These are phyloP conservation scores for Phenganax stokvisi DNA, from an alignment of 92 coral and sea anemone genomes.

Conservation along the genomic window DNA sequence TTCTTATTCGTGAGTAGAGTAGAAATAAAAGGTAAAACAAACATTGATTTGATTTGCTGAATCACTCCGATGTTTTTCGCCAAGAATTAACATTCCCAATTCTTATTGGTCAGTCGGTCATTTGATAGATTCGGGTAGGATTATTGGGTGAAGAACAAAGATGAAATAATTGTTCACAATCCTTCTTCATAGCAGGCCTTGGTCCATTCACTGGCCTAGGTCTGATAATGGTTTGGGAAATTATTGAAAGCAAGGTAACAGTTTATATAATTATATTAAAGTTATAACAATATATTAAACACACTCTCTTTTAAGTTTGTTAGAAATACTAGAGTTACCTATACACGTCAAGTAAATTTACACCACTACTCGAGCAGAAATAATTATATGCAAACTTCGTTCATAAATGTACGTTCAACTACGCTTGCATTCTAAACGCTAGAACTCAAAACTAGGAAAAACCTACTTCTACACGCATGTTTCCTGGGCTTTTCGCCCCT, in stretches of 20 bases:
- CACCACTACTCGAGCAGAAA: neutral
- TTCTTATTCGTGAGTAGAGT: too few relatives aligned
- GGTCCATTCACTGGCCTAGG: too few relatives aligned
- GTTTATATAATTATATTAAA: slow-evolving; percentile 20
- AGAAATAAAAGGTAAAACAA: too few relatives aligned
- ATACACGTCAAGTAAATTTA: neutral
- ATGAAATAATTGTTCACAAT: too few relatives aligned
- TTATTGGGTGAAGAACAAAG: too few relatives aligned
- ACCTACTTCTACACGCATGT: neutral
- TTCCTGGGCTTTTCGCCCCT: too few relatives aligned
- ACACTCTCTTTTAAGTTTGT: slow-evolving; percentile 23
- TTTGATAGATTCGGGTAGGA: too few relatives aligned
- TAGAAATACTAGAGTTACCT: neutral
- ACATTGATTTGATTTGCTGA: too few relatives aligned
- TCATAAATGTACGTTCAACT: neutral
- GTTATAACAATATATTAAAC: slow-evolving; percentile 33
- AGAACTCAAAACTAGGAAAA: neutral
- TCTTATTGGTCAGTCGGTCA: too few relatives aligned
- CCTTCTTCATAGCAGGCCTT: too few relatives aligned
- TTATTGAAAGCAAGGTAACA: neutral
- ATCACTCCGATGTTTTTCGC: too few relatives aligned
- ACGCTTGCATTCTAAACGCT: neutral
- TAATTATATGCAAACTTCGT: neutral
- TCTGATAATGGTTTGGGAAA: neutral
- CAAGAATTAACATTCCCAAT: too few relatives aligned